Base-by-base conservation (phyloP, 2,113 vertebrate species). In the Silurus glanis region DNA sequence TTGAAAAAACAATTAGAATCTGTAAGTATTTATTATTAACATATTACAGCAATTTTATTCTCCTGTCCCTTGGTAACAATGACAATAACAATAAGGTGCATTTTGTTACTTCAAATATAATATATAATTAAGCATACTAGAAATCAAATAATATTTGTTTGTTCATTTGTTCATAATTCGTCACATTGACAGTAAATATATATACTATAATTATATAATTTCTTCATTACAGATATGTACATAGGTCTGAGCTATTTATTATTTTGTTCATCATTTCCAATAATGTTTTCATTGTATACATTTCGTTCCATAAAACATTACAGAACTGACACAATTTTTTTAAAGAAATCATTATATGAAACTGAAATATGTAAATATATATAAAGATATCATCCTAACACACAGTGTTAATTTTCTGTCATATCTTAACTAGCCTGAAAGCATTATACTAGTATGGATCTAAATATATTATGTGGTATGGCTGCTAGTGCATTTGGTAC, bases 331-430 rank as follows among this genome's bases (percentile, higher is more conserved):
- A 74, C 5, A 75, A 10, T 80, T 59, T 58, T 58, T 58, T 78
- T 78, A 78, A 25, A 79, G 14, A 79, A 25, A 17, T 58, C 55
- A 8, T 37, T 8, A 79, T 23, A 49, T 51, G 71, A 78, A 79
- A 28, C 4, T 59, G 28, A 80, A 37, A 61, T 59, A 21, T 59
- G 59, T 80, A 14, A 14, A 6, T 56, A 78, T 56, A 21, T 59
- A 80, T 80, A 14, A 8, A 6, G 56, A 78, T 56, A 58, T 56
- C 58, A 4, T 19, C 51, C 75, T 78, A 78, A 79, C 53, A 37
- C 55, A 59, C 76, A 80, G 76, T 80, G 76, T 58, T 80, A 59
- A 80, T 19, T 79, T 37, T 10, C 55, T 59, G 76, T 21, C 55
- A 59, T 37, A 37, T 37, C 9, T 59, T 19, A 28, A 58, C 55